Evolutionary conservation across 1,140 invertebrate species (phyloP).

Genomic region (Octopus sinensis): DNA sequence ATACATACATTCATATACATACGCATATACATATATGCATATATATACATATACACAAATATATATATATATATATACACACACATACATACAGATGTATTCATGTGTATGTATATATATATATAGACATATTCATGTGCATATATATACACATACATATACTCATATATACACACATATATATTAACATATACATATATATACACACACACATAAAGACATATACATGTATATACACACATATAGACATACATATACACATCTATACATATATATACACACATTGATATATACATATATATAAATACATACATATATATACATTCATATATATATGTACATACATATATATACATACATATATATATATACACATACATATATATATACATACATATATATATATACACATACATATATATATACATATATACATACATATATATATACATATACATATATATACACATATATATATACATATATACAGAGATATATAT

Average conservation of each 20-base stretch:
- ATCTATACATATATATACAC: neutral
- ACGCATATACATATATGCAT: neutral
- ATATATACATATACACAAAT: neutral
- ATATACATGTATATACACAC: no score
- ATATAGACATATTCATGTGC: neutral
- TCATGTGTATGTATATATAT: neutral
- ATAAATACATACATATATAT: neutral
- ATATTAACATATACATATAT: neutral
- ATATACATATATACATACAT: neutral
- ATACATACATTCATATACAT: no score
- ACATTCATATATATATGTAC: no score
- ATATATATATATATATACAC: neutral
- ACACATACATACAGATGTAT: no score
- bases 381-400: neutral
- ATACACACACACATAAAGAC: neutral
- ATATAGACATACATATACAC: neutral
- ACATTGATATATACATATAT: neutral
- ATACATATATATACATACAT: constrained; percentile 3
- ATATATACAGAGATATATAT: neutral
- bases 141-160: neutral
- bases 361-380: neutral
- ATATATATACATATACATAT: neutral
- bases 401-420: neutral
- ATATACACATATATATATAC: neutral
- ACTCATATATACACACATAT: constrained; percentile 2